phyloP scores from a whole-genome alignment of 1,140 invertebrate species.

The Sitobion miscanthi region DNA sequence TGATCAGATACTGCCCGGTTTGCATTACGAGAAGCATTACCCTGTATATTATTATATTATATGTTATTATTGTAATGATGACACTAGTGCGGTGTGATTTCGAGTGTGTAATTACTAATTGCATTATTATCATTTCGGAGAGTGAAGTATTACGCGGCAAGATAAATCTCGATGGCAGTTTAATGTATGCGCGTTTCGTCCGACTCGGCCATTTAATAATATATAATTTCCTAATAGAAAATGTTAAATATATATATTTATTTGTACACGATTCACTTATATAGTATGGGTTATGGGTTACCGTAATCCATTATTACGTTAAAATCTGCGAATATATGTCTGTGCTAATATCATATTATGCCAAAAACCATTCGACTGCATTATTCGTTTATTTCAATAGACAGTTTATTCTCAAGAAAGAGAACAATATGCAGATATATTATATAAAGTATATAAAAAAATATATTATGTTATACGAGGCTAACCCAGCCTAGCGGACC shows the following conservation, averaged over 20 bases:
- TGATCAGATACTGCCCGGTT: not conserved
- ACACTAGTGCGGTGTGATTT: not conserved
- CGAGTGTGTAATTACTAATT: constrained; percentile 10
- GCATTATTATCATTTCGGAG: not conserved
- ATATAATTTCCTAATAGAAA: not conserved
- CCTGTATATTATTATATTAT: not conserved
- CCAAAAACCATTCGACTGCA: too few relatives aligned
- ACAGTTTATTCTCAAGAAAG: not conserved
- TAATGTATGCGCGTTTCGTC: not conserved
- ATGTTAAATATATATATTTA: not conserved
- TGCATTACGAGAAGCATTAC: not conserved
- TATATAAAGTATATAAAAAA: not conserved
- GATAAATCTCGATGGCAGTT: not conserved
- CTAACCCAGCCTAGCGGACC: not conserved
- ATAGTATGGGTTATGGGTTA: not conserved
- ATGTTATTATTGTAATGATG: not conserved
- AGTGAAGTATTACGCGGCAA: not conserved
- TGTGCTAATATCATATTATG: not conserved
- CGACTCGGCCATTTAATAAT: not conserved
- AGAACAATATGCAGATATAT: not conserved
- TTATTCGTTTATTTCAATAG: too few relatives aligned
- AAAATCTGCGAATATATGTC: not conserved
- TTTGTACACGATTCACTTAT: not conserved
- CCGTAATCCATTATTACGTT: not conserved
- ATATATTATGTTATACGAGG: not conserved